phyloP scores from a whole-genome alignment of 2,888 invertebrate genomes.

The Drosophila neonasuta region DNA sequence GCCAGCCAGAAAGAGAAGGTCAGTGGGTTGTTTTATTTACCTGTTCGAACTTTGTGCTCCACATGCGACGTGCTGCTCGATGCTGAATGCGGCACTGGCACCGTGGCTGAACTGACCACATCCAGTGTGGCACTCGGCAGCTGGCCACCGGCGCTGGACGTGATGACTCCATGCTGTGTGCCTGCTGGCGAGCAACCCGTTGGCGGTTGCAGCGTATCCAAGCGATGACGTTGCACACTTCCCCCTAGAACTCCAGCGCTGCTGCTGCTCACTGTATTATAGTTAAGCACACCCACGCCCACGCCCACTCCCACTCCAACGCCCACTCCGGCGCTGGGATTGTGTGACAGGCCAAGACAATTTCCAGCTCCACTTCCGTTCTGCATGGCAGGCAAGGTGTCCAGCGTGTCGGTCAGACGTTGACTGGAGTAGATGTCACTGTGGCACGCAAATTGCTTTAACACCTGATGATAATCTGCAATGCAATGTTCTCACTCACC shows the following conservation, averaged over 20 bases:
- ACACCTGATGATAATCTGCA: neutral
- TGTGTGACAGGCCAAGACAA: slow-evolving; percentile 80
- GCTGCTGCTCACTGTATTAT: slow-evolving; percentile 78
- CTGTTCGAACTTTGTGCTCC: slow-evolving; percentile 73
- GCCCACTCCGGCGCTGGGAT: slow-evolving; percentile 64
- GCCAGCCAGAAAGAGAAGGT: slow-evolving; percentile 65
- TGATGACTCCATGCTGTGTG: slow-evolving; percentile 79
- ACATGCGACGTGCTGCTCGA: slow-evolving; percentile 67
- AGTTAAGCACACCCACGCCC: slow-evolving; percentile 59
- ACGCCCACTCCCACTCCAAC: slow-evolving; percentile 60
- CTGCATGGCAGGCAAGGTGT: slow-evolving; percentile 78
- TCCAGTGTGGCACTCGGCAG: slow-evolving; percentile 54
- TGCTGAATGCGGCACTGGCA: slow-evolving; percentile 55
- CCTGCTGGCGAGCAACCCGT: slow-evolving; percentile 78
- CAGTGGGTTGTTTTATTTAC: slow-evolving; percentile 64
- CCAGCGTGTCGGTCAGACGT: slow-evolving; percentile 80
- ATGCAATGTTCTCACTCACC: slow-evolving; percentile 81
- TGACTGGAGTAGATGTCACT: slow-evolving; percentile 82
- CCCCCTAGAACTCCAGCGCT: slow-evolving; percentile 78
- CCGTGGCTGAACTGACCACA: slow-evolving; percentile 57
- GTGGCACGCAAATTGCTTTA: slow-evolving; percentile 10
- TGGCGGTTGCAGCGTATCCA: slow-evolving; percentile 80
- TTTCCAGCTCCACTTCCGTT: slow-evolving; percentile 73
- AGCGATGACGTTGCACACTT: slow-evolving; percentile 80
- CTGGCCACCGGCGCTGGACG: slow-evolving; percentile 74